Base-by-base conservation (phyloP, 2,888 invertebrate genomes). In the Hydropsyche betteni region DNA sequence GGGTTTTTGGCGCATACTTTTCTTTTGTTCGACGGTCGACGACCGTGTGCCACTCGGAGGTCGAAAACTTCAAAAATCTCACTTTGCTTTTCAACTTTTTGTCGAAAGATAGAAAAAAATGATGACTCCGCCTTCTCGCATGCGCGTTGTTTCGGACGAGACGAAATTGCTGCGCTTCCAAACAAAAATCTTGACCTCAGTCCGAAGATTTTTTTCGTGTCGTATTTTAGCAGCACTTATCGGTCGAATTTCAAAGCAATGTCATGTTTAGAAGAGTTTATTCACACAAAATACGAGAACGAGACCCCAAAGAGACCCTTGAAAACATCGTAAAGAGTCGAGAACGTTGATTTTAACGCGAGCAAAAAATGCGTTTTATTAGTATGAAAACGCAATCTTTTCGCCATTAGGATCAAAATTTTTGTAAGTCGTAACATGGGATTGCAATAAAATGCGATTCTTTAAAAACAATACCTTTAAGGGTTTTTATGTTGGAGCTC, bases 151-250 rank as follows among this genome's bases (percentile, higher is more conserved):
- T 24, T 58, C 24, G 14, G 4, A 24, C 24, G 16, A 53, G 8
- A 16, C 24, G 16, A 58, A 58, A 58, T 58, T 24, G 24, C 58
- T 64, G 34, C 12, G 64, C 10, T 33, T 16, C 24, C 12, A 64
- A 64, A 64, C 64, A 64, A 36, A 64, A 64, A 5, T n/a, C 64
- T 64, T 64, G 64, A 64, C 64, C 64, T 64, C 36, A 33, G 5
- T n/a, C 5, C 14, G 6, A 61, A 53, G 14, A 58, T 58, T 58
- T 58, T 58, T 16, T 58, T 16, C 14, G 16, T 58, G 14, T 16
- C 14, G 16, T 58, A 58, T 44, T 44, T 44, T 44, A 44, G 44
- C 7, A 58, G 8, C 58, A 58, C 16, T 58, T 16, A 44, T 53
- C 16, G 53, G 53, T 53, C 12, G 53, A 16, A 14, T 53, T 53